phyloP scores from a whole-genome alignment of 2,797 vertebrate species.

The Stomatorhinus walkeri region DNA sequence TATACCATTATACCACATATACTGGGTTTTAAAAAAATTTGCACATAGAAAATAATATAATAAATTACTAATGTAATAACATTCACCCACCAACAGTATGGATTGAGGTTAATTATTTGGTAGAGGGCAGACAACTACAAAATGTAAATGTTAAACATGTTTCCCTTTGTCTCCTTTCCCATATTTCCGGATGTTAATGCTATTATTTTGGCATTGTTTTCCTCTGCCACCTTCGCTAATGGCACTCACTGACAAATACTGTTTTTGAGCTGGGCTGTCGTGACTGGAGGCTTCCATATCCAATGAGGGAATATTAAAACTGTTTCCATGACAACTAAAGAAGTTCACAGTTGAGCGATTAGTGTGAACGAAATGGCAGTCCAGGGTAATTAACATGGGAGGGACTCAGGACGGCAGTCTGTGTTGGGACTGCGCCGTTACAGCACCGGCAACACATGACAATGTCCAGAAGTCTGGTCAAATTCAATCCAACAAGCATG shows the following conservation, averaged over 20 bases:
- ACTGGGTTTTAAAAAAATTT: neutral
- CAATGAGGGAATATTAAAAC: constrained; percentile 51
- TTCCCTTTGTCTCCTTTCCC: neutral
- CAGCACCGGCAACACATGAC: neutral
- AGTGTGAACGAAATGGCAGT: constrained; percentile 35
- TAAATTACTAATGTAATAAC: neutral
- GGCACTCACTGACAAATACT: constrained; percentile 12
- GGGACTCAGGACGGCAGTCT: neutral
- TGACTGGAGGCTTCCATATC: constrained; percentile 39
- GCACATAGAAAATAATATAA: neutral
- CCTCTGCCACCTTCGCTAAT: neutral
- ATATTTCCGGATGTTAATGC: neutral
- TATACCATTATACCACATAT: neutral
- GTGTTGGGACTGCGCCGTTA: neutral
- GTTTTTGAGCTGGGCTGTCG: constrained; percentile 11
- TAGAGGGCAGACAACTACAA: neutral
- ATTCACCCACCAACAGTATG: neutral
- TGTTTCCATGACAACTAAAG: constrained; percentile 55
- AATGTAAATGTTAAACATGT: neutral
- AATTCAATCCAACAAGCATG: neutral
- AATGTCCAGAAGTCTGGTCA: neutral
- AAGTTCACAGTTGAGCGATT: constrained; percentile 44
- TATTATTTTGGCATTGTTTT: neutral
- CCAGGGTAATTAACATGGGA: neutral
- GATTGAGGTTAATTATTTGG: constrained; percentile 7